phyloP scores from a whole-genome alignment of 1,140 invertebrate species.

The Cryptotermes secundus region DNA sequence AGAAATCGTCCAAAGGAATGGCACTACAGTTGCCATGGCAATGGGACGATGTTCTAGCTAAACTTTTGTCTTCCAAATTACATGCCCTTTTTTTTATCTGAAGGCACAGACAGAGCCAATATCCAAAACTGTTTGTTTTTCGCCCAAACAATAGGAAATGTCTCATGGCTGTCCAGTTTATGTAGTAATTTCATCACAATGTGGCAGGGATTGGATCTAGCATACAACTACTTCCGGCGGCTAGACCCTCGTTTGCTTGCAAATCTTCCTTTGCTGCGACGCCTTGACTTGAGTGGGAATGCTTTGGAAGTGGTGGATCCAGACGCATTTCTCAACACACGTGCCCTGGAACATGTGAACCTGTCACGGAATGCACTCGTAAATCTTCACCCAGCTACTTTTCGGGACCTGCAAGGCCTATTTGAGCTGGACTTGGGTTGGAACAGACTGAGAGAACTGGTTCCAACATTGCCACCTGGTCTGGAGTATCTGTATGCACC shows the following conservation, averaged over 20 bases:
- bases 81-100: too few species aligned
- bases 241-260: constrained; percentile 68
- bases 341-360: constrained; percentile 73
- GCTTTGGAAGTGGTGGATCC: constrained; percentile 68
- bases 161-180: too few species aligned
- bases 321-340: constrained; percentile 67
- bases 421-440: constrained; percentile 77
- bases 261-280: constrained; percentile 71
- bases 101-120: too few species aligned
- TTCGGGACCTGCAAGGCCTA: constrained; percentile 68
- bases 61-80: too few species aligned
- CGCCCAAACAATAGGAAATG: too few species aligned
- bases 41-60: too few species aligned
- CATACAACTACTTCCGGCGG: constrained; percentile 70
- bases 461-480: constrained; percentile 70
- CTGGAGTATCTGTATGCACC: constrained; percentile 75
- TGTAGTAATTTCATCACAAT: too few species aligned
- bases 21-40: too few species aligned
- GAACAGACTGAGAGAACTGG: constrained; percentile 70
- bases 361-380: constrained; percentile 70
- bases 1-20: too few species aligned
- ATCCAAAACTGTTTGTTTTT: too few species aligned
- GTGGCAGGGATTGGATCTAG: constrained; percentile 68
- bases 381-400: constrained; percentile 68
- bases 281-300: constrained; percentile 79